These are phyloP conservation scores for Endotricha flammealis DNA, from an alignment of 2,888 invertebrate species.

Conservation along the genomic window DNA sequence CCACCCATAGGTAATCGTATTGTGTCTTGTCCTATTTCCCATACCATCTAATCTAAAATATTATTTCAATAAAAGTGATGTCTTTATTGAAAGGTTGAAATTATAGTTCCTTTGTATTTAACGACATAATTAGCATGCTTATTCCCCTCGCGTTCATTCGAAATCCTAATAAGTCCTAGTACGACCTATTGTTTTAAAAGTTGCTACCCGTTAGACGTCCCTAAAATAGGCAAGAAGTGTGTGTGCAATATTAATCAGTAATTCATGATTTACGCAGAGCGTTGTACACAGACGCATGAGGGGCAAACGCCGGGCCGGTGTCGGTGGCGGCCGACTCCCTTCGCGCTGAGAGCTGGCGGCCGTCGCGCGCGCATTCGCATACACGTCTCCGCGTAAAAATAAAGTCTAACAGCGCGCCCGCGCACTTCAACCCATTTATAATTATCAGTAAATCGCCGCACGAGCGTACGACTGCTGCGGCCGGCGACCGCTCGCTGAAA, in stretches of 20 bases:
- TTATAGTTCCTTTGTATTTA: neutral
- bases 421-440: conserved; percentile 75
- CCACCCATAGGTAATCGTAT: no score
- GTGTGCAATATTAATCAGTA: conserved; percentile 71
- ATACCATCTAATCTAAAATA: no score
- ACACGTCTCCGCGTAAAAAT: conserved; percentile 76
- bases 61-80: no score
- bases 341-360: conserved; percentile 43
- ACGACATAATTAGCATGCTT: neutral
- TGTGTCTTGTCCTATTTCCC: no score
- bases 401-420: conserved; percentile 71
- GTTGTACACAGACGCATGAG: conserved; percentile 56
- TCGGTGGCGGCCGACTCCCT: conserved; percentile 49
- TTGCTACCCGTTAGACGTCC: conserved; percentile 63
- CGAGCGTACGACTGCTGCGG: conserved; percentile 69
- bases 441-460: conserved; percentile 76
- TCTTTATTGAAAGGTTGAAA: no score
- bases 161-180: conserved; percentile 41
- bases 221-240: conserved; percentile 55
- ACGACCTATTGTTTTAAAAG: conserved; percentile 52
- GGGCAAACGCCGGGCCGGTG: conserved; percentile 42
- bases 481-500: conserved; percentile 63
- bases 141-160: conserved; percentile 39
- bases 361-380: conserved; percentile 63
- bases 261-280: conserved; percentile 55